Evolutionary conservation across 2,113 vertebrate species (phyloP).

Genomic region (Chunga burmeisteri): DNA sequence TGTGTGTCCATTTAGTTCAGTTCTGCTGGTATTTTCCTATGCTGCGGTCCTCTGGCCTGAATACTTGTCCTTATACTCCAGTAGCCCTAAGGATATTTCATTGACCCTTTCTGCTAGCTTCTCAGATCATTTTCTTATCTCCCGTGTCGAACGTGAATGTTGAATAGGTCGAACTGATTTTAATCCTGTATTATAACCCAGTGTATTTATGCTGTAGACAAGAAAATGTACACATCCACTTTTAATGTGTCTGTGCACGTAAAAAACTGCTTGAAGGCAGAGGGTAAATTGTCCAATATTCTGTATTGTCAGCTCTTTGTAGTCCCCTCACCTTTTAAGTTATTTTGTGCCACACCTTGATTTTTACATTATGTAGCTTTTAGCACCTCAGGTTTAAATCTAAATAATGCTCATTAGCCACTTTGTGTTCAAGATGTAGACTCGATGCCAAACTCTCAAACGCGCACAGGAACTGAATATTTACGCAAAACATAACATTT

Average conservation of each 20-base stretch:
- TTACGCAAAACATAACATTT: neutral
- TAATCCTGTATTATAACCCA: neutral
- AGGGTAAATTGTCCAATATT: neutral
- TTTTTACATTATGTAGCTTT: neutral
- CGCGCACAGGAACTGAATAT: neutral
- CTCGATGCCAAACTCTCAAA: neutral
- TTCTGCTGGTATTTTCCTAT: neutral
- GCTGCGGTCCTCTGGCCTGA: neutral
- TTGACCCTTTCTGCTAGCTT: constrained; percentile 31
- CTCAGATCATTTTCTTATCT: constrained; percentile 48
- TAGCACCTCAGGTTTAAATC: neutral
- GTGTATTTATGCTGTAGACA: neutral
- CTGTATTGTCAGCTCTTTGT: neutral
- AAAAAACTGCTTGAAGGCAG: neutral
- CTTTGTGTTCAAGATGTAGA: neutral
- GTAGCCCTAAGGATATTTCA: constrained; percentile 30
- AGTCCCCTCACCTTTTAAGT: neutral
- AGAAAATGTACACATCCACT: neutral
- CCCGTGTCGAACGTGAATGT: neutral
- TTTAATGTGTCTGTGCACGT: neutral
- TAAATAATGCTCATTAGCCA: neutral
- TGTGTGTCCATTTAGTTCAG: neutral
- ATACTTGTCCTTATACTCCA: constrained; percentile 23
- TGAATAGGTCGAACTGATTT: constrained; percentile 45
- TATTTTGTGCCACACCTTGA: neutral